These are phyloP conservation scores for Ophion costatus DNA, from an alignment of 2,888 invertebrate genomes.

Conservation along the genomic window DNA sequence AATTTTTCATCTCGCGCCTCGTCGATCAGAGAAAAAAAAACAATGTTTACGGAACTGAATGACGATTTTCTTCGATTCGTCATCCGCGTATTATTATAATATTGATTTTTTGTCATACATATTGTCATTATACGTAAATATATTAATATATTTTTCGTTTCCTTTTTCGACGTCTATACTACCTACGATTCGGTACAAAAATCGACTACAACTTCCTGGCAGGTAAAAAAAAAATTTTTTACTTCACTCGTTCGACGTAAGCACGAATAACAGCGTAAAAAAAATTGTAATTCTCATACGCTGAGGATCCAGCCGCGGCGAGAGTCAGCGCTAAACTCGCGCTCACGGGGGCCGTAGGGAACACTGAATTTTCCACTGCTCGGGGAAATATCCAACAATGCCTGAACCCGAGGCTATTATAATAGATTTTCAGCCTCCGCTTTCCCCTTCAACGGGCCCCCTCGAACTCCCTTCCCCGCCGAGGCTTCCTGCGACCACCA, in stretches of 20 bases:
- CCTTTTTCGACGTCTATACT: background rate
- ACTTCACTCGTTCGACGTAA: constrained; percentile 27
- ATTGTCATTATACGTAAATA: background rate
- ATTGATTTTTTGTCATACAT: background rate
- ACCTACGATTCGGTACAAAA: background rate
- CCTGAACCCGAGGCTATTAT: constrained; percentile 75
- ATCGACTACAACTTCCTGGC: background rate
- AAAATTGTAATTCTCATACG: constrained; percentile 13
- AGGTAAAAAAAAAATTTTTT: background rate
- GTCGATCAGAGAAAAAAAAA: background rate
- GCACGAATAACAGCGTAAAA: background rate
- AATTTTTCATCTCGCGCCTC: background rate
- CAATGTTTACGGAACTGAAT: background rate
- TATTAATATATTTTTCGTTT: background rate
- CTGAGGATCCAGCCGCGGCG: constrained; percentile 68
- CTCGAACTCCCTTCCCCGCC: background rate
- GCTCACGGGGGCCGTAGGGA: constrained; percentile 61
- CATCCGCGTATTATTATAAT: background rate
- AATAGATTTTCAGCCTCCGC: constrained; percentile 74
- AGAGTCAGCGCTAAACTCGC: constrained; percentile 71
- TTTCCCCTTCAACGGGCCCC: background rate
- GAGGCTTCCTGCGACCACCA: background rate
- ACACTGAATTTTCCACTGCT: constrained; percentile 65
- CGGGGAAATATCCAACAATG: constrained; percentile 69
- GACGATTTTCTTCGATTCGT: background rate